Percentiles rank a stretch among this genome's conserved stretches.
Evolutionary conservation across 2,888 invertebrate species (phyloP).

Genomic region (Ypsolopha scabrella): DNA sequence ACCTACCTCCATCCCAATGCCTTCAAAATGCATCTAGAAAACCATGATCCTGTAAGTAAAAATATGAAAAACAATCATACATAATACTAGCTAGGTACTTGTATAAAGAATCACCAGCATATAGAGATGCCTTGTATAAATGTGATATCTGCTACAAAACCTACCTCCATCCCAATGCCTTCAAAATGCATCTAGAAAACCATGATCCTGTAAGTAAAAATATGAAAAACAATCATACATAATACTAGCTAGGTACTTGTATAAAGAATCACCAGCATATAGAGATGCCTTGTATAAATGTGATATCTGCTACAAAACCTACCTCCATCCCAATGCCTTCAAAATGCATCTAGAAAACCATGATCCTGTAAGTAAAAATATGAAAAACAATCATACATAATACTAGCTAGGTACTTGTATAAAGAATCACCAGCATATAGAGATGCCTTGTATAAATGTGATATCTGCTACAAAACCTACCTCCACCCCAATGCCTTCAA

Average conservation of each 20-base stretch:
- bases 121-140: constrained; percentile 2
- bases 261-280: not conserved
- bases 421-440: not conserved
- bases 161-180: constrained; percentile 15
- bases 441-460: constrained; percentile 11
- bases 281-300: constrained; percentile 11
- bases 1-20: constrained; percentile 15
- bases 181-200: constrained; percentile 5
- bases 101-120: not conserved
- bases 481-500: constrained; percentile 12
- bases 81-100: too few species aligned
- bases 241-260: too few species aligned
- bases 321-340: constrained; percentile 14
- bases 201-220: constrained; percentile 11
- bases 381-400: too few species aligned
- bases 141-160: constrained; percentile 20
- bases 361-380: constrained; percentile 10
- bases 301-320: constrained; percentile 18
- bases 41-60: constrained; percentile 12
- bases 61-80: not conserved
- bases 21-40: constrained; percentile 5
- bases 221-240: not conserved
- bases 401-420: too few species aligned
- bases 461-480: constrained; percentile 19
- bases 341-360: constrained; percentile 6